A percentile compares a stretch with the other conserved stretches of the same genome.
phyloP scores from a whole-genome alignment of 2,797 vertebrate genomes.

The Sebastes nivosus region DNA sequence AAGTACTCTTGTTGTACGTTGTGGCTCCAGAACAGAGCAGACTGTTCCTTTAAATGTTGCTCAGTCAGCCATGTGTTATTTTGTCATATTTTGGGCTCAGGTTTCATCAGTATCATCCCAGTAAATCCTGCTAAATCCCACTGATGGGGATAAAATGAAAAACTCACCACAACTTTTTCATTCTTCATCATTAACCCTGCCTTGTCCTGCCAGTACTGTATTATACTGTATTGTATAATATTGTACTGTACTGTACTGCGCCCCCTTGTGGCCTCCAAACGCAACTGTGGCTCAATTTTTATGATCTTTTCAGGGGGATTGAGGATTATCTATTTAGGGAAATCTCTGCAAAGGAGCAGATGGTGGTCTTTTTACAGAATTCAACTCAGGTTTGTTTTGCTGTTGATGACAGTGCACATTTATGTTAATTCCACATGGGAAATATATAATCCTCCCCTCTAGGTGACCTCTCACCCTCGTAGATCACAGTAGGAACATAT shows the following conservation, averaged over 20 bases:
- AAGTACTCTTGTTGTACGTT: background rate
- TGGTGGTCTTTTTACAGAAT: conserved; percentile 55
- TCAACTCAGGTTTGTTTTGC: conserved; percentile 24
- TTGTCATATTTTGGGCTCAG: background rate
- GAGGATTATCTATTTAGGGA: conserved; percentile 72
- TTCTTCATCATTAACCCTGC: background rate
- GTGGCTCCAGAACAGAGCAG: background rate
- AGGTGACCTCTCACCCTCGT: background rate
- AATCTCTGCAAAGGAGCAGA: conserved; percentile 67
- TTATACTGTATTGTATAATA: background rate
- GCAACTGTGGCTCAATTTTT: conserved; percentile 42
- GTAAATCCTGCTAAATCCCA: conserved; percentile 21
- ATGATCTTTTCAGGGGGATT: conserved; percentile 28
- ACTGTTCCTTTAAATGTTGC: background rate
- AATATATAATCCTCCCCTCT: conserved; percentile 2
- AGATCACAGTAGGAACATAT: background rate
- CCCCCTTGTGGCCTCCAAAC: conserved; percentile 66
- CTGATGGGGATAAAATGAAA: conserved; percentile 7
- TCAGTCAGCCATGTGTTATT: background rate
- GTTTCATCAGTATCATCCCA: background rate
- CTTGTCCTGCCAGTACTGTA: background rate
- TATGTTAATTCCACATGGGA: conserved; percentile 1
- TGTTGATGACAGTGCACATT: conserved; percentile 44
- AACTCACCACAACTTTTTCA: conserved; percentile 6
- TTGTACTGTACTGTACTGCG: background rate